These are phyloP conservation scores for Molossus molossus DNA, from an alignment of 2,797 vertebrate genomes.

Conservation along the genomic window DNA sequence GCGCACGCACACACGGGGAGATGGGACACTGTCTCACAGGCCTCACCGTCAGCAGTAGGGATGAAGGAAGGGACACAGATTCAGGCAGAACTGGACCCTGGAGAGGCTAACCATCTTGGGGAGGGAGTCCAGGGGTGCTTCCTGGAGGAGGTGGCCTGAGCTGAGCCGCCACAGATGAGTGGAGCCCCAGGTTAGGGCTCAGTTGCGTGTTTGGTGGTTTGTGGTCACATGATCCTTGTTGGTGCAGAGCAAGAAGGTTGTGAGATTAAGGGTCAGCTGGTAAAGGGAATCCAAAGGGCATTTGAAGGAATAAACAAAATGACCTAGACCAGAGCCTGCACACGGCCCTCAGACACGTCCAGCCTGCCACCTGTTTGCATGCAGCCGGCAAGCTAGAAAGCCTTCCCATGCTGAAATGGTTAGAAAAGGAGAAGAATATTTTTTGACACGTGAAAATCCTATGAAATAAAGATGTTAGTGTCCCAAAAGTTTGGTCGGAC, in stretches of 20 bases:
- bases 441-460: background rate
- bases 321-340: accelerated
- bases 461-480: accelerated
- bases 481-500: background rate
- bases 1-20: background rate
- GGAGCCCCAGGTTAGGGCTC: background rate
- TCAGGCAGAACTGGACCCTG: background rate
- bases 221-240: too few relatives aligned
- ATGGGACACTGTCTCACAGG: too few relatives aligned
- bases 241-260: background rate
- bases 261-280: background rate
- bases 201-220: background rate
- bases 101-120: background rate
- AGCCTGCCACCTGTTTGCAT: accelerated
- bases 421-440: background rate
- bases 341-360: accelerated
- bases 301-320: too few relatives aligned
- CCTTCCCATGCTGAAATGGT: background rate
- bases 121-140: background rate
- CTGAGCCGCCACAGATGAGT: background rate
- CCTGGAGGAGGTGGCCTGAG: background rate
- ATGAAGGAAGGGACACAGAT: background rate
- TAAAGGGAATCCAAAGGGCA: background rate
- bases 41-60: background rate
- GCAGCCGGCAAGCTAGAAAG: accelerated